Conservation (phyloP, 1,140 invertebrate species). For the Micrasema minimum region DNA sequence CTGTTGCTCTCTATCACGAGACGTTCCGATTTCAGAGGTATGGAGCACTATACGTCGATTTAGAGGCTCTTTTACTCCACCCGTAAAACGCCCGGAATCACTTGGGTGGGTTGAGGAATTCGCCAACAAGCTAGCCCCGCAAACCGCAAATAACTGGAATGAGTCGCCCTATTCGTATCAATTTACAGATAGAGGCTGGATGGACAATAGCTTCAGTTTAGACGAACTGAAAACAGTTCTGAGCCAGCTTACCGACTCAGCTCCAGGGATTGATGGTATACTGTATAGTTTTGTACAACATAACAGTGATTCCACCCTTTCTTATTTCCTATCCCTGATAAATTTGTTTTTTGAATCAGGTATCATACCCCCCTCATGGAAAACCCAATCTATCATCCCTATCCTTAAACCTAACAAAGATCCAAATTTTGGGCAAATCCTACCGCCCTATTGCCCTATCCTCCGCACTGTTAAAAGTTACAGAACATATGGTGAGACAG, state of each 20-base stretch:
- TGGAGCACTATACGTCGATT: not conserved
- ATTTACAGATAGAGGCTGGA: not conserved
- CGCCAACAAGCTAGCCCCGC: not conserved
- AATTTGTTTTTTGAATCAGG: not conserved
- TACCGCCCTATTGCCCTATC: not conserved
- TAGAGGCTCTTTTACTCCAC: not conserved
- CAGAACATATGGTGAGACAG: not conserved
- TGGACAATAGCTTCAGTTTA: not conserved
- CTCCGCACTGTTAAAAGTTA: not conserved
- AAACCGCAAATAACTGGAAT: constrained; percentile 9
- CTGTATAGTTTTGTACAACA: not conserved
- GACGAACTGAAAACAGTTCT: not conserved
- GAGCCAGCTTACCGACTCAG: not conserved
- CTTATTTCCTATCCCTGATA: not conserved
- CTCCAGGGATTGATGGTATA: not conserved
- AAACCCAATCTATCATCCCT: not conserved
- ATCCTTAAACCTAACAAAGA: constrained; percentile 1
- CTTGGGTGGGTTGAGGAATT: not conserved
- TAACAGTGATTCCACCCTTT: not conserved
- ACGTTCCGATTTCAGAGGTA: not conserved
- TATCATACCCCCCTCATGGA: not conserved
- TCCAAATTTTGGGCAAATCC: not conserved
- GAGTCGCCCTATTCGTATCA: not conserved
- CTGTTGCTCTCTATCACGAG: not conserved
- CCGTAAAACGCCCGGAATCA: not conserved